Evolutionary conservation across 2,888 invertebrate species (phyloP).

Genomic region (Choristoneura rosaceana): DNA sequence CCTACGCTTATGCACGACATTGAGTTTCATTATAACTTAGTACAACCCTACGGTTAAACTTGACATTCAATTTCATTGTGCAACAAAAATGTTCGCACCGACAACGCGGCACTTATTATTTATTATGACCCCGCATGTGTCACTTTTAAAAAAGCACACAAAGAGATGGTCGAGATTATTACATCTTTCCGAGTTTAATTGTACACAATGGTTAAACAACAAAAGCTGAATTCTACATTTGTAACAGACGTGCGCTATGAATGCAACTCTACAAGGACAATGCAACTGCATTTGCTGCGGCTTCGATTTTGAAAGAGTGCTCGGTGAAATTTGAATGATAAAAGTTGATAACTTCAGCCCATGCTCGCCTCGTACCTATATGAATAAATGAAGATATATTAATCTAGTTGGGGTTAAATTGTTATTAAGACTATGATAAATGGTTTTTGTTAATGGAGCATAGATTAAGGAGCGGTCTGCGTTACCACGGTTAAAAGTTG

Average conservation of each 20-base stretch:
- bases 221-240: constrained; percentile 73
- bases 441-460: constrained; percentile 78
- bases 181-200: constrained; percentile 83
- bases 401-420: constrained; percentile 84
- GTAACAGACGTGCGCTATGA: constrained; percentile 78
- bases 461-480: constrained; percentile 80
- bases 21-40: constrained; percentile 75
- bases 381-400: constrained; percentile 84
- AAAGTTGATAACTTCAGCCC: constrained; percentile 67
- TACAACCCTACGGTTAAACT: constrained; percentile 81
- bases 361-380: constrained; percentile 55
- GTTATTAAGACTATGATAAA: constrained; percentile 86
- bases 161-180: constrained; percentile 82
- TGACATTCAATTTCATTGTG: constrained; percentile 79
- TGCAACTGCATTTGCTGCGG: constrained; percentile 75
- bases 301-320: constrained; percentile 68
- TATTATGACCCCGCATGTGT: constrained; percentile 81
- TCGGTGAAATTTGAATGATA: constrained; percentile 79
- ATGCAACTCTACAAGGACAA: constrained; percentile 58
- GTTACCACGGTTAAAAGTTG: constrained; percentile 75
- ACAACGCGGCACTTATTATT: constrained; percentile 64
- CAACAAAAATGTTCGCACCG: constrained; percentile 68
- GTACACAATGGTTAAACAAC: constrained; percentile 82
- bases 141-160: constrained; percentile 76
- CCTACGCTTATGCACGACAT: constrained; percentile 80